Evolutionary conservation across 2,113 vertebrate species (phyloP), one percentile per base, ranked within the genome.

Genomic region (Sturnira hondurensis): DNA sequence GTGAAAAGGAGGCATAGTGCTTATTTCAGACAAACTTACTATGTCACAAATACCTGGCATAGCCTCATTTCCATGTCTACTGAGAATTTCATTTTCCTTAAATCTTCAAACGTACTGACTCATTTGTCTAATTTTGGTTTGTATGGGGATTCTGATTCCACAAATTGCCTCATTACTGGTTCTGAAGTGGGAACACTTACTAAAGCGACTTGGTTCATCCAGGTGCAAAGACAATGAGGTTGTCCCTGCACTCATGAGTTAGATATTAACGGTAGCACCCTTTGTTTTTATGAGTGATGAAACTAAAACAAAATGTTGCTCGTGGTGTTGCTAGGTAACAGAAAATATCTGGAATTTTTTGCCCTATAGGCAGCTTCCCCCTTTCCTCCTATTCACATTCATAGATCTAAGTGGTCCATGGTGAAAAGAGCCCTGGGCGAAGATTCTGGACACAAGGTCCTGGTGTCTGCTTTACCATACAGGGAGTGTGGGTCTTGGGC

Each of bases 281-380:
- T 91, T 92, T 89, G 38, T 83, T 91, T 94, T 91, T 73, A 81
- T 73, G 67, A 85, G 61, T 41, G 24, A 68, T 43, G 80, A 71
- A 80, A 52, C 63, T 16, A n/a, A 95, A 89, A 91, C 3, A 7
- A 78, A 94, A 43, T 0, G 1, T 85, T 77, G 82, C 47, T 91
- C 11, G 5, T 41, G 54, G n/a, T 91, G 96, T 96, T 20, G 2
- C 91, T 91, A 94, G 74, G 93, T 95, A 95, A 93, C 38, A 58
- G 58, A 67, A 81, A 61, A 26, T 28, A 70, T 56, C 54, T 86
- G 43, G 50, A 87, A 65, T n/a, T 45, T 68, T 89, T 97, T 73
- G 20, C 45, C 65, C 47, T 54, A 4, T 36, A 24, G 24, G 68
- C 8, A 19, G 43, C 33, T 36, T 76, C 68, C 67, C 16, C 70